A percentile compares a stretch with the other conserved stretches of the same genome.
Conservation (phyloP, 2,113 vertebrate species). For the Rhinoptilus africanus region DNA sequence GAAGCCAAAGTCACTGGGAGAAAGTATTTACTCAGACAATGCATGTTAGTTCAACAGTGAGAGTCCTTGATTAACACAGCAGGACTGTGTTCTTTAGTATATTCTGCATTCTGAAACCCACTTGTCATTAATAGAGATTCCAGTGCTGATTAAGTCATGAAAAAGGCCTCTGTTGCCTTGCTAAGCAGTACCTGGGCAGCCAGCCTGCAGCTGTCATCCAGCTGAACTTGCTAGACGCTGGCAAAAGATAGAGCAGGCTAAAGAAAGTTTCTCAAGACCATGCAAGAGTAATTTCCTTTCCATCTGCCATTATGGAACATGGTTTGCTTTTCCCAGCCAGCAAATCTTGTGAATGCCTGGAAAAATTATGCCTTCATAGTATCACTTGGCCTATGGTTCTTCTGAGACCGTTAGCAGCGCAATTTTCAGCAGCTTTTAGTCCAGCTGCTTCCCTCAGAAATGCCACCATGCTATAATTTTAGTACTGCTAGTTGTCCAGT, state of each 20-base stretch:
- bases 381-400: background rate
- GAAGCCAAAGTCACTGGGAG: background rate
- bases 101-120: constrained; percentile 32
- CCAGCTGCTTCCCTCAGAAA: background rate
- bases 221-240: background rate
- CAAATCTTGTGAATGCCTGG: background rate
- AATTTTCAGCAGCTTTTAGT: background rate
- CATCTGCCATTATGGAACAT: background rate
- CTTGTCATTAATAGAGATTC: background rate
- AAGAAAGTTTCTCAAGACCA: background rate
- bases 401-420: background rate
- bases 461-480: background rate
- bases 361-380: background rate
- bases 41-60: constrained; percentile 51
- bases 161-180: constrained; percentile 17
- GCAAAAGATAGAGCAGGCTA: background rate
- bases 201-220: constrained; percentile 6
- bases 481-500: background rate
- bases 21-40: constrained; percentile 47
- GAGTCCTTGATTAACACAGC: constrained; percentile 63
- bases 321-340: constrained; percentile 6
- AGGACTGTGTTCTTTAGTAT: constrained; percentile 32
- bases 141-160: constrained; percentile 15
- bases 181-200: constrained; percentile 20
- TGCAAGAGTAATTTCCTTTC: background rate